phyloP scores from a whole-genome alignment of 2,113 vertebrate species.

The Melanerpes aurifrons region DNA sequence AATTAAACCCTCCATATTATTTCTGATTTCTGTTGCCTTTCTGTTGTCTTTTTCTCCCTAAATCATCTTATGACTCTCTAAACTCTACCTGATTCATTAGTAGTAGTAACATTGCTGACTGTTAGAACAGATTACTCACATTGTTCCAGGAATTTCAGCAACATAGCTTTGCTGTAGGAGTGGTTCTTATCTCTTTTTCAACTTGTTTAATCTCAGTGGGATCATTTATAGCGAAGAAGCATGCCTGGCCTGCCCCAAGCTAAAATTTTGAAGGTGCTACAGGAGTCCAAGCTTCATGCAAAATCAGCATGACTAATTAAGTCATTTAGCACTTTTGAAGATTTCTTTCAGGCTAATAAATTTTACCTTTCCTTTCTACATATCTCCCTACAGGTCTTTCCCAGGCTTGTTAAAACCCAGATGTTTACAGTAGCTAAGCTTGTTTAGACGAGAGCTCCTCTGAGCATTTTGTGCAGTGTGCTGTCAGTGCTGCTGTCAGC shows the following conservation, averaged over 20 bases:
- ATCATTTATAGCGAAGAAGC: neutral
- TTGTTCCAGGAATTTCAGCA: neutral
- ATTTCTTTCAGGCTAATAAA: neutral
- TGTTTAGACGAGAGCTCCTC: neutral
- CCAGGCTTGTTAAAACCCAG: neutral
- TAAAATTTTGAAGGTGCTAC: neutral
- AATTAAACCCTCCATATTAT: neutral
- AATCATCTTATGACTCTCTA: neutral
- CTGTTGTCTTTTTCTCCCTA: neutral
- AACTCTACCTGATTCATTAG: neutral
- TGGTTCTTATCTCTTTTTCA: neutral
- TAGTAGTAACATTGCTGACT: neutral
- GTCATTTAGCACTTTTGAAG: neutral
- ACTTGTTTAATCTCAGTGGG: neutral
- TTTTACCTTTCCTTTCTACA: neutral
- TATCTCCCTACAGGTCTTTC: neutral
- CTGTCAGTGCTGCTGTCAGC: neutral
- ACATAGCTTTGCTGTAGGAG: neutral
- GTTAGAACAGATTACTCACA: neutral
- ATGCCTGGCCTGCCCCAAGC: neutral
- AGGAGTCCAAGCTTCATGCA: neutral
- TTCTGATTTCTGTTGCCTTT: neutral
- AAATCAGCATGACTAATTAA: neutral
- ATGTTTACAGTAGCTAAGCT: neutral
- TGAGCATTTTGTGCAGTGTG: neutral